A percentile compares a stretch with the other conserved stretches of the same genome.
These are phyloP conservation scores for Thymelicus sylvestris DNA, from an alignment of 2,888 invertebrate genomes.

Conservation along the genomic window DNA sequence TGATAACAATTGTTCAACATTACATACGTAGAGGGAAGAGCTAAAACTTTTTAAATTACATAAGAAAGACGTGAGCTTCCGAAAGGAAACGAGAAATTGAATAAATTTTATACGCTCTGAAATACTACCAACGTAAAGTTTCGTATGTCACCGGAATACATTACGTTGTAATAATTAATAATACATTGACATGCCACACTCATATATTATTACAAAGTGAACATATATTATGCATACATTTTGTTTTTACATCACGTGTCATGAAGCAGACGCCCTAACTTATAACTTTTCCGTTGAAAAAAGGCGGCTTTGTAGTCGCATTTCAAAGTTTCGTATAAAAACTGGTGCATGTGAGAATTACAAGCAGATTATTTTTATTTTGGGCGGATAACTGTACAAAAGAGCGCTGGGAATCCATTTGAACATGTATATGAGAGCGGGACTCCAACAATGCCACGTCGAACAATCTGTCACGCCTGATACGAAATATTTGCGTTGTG, in stretches of 20 bases:
- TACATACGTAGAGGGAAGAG: neutral
- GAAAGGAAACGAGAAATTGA: constrained; percentile 27
- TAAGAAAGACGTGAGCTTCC: constrained; percentile 6
- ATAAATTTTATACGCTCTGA: constrained; percentile 22
- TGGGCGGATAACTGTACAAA: constrained; percentile 36
- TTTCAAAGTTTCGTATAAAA: constrained; percentile 31
- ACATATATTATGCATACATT: constrained; percentile 11
- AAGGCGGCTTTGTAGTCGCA: constrained; percentile 32
- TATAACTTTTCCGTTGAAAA: constrained; percentile 35
- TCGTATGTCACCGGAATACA: constrained; percentile 12
- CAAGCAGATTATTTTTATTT: constrained; percentile 37
- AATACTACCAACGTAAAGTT: constrained; percentile 17
- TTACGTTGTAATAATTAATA: constrained; percentile 7
- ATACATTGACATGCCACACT: neutral
- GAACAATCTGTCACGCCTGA: constrained; percentile 39
- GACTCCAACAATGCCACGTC: constrained; percentile 33
- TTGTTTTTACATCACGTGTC: constrained; percentile 30
- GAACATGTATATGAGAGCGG: constrained; percentile 32
- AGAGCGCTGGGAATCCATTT: constrained; percentile 36
- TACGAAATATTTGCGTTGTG: constrained; percentile 35
- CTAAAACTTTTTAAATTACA: constrained; percentile 11
- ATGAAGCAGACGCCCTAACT: constrained; percentile 33
- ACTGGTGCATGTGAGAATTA: constrained; percentile 34
- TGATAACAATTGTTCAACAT: neutral
- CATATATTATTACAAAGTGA: neutral